Evolutionary conservation across 2,888 invertebrate species (phyloP).

Genomic region (Cyclophora punctaria): DNA sequence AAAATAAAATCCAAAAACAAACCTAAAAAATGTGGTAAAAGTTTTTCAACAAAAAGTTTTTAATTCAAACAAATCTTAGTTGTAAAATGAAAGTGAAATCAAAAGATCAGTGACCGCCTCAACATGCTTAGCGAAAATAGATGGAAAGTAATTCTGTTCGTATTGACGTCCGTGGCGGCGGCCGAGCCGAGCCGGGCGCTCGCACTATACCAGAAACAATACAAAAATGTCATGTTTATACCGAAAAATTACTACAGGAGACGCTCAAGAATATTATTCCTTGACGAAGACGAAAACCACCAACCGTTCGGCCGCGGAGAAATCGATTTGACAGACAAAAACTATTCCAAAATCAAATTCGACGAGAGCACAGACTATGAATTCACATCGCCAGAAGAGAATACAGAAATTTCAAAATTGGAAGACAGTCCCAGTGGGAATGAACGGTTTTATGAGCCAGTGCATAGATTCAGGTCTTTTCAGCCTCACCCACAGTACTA

Average conservation of each 20-base stretch:
- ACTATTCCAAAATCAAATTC: slow-evolving; percentile 60
- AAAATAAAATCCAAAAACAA: slow-evolving; percentile 16
- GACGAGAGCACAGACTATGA: slow-evolving; percentile 66
- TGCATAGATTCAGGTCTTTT: slow-evolving; percentile 40
- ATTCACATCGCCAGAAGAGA: slow-evolving; percentile 53
- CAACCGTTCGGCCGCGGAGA: slow-evolving; percentile 56
- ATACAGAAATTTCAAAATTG: slow-evolving; percentile 20
- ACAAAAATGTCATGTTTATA: slow-evolving; percentile 56
- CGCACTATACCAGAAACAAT: slow-evolving; percentile 48
- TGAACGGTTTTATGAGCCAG: slow-evolving; percentile 56
- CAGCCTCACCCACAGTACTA: slow-evolving; percentile 44
- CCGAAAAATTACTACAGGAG: slow-evolving; percentile 46
- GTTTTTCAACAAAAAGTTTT: slow-evolving; percentile 15
- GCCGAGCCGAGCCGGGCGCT: slow-evolving; percentile 62
- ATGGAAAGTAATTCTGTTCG: slow-evolving; percentile 68
- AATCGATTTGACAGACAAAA: slow-evolving; percentile 56
- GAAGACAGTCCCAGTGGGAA: slow-evolving; percentile 46
- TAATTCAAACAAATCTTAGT: slow-evolving; percentile 14
- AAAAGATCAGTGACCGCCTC: slow-evolving; percentile 57
- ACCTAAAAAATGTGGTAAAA: slow-evolving; percentile 34
- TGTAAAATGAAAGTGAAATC: slow-evolving; percentile 64
- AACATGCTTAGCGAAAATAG: slow-evolving; percentile 66
- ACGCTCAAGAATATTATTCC: slow-evolving; percentile 43
- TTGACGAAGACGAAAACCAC: slow-evolving; percentile 56
- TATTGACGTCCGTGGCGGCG: slow-evolving; percentile 46